These are phyloP conservation scores for Oreochromis niloticus DNA, from an alignment of 2,113 vertebrate genomes.

Conservation along the genomic window DNA sequence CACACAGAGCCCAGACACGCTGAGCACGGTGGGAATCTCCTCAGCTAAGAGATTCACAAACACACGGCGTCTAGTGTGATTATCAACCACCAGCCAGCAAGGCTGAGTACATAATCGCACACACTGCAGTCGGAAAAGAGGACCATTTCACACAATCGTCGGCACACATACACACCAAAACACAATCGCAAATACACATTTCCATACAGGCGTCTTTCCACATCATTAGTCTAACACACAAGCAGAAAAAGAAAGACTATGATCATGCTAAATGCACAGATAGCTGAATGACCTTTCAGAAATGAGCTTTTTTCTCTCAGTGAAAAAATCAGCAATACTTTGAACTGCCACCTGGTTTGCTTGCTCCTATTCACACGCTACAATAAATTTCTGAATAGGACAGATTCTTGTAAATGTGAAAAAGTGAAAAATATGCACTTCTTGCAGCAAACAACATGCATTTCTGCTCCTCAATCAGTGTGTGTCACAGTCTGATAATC, in stretches of 20 bases:
- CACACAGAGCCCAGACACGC: conserved; percentile 68
- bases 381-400: neutral
- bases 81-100: conserved; percentile 67
- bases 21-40: conserved; percentile 74
- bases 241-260: neutral
- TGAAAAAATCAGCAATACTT: neutral
- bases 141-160: conserved; percentile 11
- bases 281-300: neutral
- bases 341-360: neutral
- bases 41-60: conserved; percentile 61
- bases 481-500: neutral
- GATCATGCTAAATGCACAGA: neutral
- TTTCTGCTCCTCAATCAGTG: neutral
- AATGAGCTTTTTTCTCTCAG: neutral
- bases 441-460: neutral
- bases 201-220: conserved; percentile 52
- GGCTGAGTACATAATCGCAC: conserved; percentile 66
- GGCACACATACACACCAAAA: conserved; percentile 10
- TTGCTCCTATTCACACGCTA: neutral
- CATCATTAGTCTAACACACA: conserved; percentile 30
- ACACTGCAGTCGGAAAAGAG: conserved; percentile 29
- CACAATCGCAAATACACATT: conserved; percentile 45
- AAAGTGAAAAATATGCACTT: neutral
- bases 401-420: neutral
- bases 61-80: conserved; percentile 64